Evolutionary conservation across 2,888 invertebrate species (phyloP), one percentile per base, ranked within the genome.

Genomic region (Aleiodes alternator): DNA sequence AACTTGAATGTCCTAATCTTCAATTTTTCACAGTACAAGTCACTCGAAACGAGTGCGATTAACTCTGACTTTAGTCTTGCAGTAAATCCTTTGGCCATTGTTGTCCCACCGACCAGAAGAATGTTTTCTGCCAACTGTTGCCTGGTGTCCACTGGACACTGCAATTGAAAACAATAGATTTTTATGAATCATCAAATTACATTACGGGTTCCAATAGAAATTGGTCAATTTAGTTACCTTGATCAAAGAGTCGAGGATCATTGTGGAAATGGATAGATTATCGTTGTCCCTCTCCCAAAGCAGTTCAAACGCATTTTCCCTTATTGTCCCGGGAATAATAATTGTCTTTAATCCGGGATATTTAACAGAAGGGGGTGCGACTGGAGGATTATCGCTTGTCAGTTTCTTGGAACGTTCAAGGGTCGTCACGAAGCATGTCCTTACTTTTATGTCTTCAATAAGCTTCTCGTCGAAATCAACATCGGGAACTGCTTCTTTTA

Each of bases 381-480:
- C 84, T 73, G 92, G 90, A 43, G 92, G 89, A 76, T 91, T 85
- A 9, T 88, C 87, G 1, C 90, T 87, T 64, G 87, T 86, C 82
- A 92, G 90, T 83, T 91, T 91, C 78, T 91, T 90, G 1, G 95
- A 94, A 81, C 97, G 92, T 70, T 93, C 92, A 50, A 93, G 91
- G 48, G 92, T 94, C 1, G 96, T 96, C 14, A 97, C 96, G 91
- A 98, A 97, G 88, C 98, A 98, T 23, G 96, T 94, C 80, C 96
- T 93, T 16, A 96, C 95, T 94, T 90, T 86, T 50, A 93, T 91
- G 82, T 93, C 92, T 88, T 93, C 93, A 7, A 93, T 82, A 29
- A 91, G 84, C 51, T 83, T 85, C 53, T 90, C 90, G 1, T 87
- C 79, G 8, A 90, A 78, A 12, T 88, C 83, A 23, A 83, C 79